Percentiles rank a stretch among this genome's conserved stretches.
Evolutionary conservation across 2,113 vertebrate genomes (phyloP).

Genomic region (Pangasianodon gigas): DNA sequence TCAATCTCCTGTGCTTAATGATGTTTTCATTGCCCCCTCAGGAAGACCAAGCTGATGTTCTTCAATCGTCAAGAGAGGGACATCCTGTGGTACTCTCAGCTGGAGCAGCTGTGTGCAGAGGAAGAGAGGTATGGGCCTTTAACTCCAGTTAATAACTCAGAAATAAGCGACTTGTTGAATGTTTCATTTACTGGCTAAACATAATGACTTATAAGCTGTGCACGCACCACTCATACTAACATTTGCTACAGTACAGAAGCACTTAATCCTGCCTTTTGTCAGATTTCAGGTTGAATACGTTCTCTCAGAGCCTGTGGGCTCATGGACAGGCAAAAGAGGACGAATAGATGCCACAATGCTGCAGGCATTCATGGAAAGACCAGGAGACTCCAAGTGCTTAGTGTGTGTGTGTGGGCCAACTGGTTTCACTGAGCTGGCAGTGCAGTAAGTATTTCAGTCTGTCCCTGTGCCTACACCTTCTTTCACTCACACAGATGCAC

Average conservation of each 20-base stretch:
- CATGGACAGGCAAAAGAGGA: slow-evolving; percentile 82
- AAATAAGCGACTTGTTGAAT: neutral
- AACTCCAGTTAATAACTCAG: neutral
- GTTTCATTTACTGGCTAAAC: neutral
- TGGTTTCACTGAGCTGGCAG: slow-evolving; percentile 83
- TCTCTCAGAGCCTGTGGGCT: slow-evolving; percentile 81
- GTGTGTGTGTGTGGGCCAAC: slow-evolving; percentile 89
- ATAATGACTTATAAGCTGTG: neutral
- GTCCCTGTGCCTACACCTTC: neutral
- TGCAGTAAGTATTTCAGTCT: slow-evolving; percentile 72
- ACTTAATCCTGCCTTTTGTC: slow-evolving; percentile 33
- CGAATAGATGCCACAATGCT: slow-evolving; percentile 78
- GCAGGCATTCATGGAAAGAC: slow-evolving; percentile 73
- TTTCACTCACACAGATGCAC: neutral
- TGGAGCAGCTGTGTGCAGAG: slow-evolving; percentile 80
- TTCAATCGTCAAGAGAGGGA: slow-evolving; percentile 90
- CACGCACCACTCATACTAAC: neutral
- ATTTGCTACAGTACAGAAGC: neutral
- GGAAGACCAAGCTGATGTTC: slow-evolving; percentile 85
- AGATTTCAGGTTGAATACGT: slow-evolving; percentile 89
- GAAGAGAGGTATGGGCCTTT: slow-evolving; percentile 75
- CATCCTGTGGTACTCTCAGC: slow-evolving; percentile 84
- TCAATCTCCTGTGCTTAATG: neutral
- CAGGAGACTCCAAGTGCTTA: slow-evolving; percentile 74
- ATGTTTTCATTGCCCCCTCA: slow-evolving; percentile 55